Percentiles rank a stretch among this genome's conserved stretches.
Conservation (phyloP, 2,888 invertebrate species). For the Amiota mariae region DNA sequence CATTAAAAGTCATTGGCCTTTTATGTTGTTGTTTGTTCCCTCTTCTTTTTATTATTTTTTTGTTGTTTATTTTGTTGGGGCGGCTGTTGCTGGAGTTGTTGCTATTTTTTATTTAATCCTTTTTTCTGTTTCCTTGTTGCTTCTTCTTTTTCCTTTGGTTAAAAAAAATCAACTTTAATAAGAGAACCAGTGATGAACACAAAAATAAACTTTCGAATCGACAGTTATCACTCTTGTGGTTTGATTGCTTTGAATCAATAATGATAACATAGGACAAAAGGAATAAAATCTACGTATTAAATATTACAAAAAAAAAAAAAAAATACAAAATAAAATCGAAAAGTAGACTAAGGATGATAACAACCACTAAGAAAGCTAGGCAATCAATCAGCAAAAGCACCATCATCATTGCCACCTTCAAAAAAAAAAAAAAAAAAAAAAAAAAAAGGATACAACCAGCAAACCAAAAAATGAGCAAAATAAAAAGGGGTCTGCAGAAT, state of each 20-base stretch:
- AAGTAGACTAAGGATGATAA: not conserved
- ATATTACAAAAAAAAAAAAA: not conserved
- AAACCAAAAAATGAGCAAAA: not conserved
- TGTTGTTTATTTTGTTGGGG: not conserved
- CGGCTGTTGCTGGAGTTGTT: not conserved
- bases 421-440: no score
- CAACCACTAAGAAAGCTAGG: not conserved
- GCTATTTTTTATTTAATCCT: not conserved
- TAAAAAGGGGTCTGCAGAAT: not conserved
- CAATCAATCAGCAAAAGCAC: not conserved
- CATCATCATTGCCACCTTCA: not conserved
- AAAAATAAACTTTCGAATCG: slow-evolving; percentile 30
- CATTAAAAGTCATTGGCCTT: slow-evolving; percentile 58
- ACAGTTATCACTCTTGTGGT: slow-evolving; percentile 50
- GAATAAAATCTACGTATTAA: slow-evolving; percentile 9
- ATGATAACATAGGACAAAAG: not conserved
- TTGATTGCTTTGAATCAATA: slow-evolving; percentile 46
- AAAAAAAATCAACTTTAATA: not conserved
- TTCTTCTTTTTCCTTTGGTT: slow-evolving; percentile 9
- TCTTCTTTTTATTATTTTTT: not conserved
- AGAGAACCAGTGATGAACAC: not conserved
- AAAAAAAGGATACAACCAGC: not conserved
- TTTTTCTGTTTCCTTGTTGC: not conserved
- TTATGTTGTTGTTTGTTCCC: slow-evolving; percentile 33
- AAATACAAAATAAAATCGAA: not conserved